Evolutionary conservation across 2,113 vertebrate species (phyloP), one percentile per base, ranked within the genome.

Genomic region (Ophthalmolycus amberensis): DNA sequence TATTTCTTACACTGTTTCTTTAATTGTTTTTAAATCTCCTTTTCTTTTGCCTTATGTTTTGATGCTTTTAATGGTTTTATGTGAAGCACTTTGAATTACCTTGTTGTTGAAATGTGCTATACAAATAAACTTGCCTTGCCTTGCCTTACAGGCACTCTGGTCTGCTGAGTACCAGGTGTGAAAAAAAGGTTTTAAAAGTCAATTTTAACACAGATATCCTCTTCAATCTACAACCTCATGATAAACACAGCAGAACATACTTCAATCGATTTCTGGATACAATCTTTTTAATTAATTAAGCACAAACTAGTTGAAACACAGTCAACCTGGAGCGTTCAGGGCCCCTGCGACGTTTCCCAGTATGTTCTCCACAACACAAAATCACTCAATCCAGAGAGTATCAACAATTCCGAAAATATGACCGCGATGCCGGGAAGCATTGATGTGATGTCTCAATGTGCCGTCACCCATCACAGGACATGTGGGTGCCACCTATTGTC

Each of bases 391-490:
- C 18, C 29, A 32, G 12, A 3, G 3, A 77, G 37, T 4, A 67
- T 16, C 15, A 29, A n/a, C 18, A 32, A 16, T 22, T 29, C 3
- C 54, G 18, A 29, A 62, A 25, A 60, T n/a, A 16, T 25, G 32
- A 32, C 8, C 59, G 34, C 10, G 62, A 64, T 37, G 20, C 34
- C 34, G 34, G 20, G 34, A 18, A 38, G 22, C 38, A 9, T 40
- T 48, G 3, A 7, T 18, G 58, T 12, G 14, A 44, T 29, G 40
- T 65, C 44, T 68, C 63, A 71, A 54, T 25, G 3, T 16, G 40
- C 25, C 11, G 34, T 46, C 67, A 3, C 18, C 11, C 58, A 50
- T 68, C 78, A 79, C 27, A 54, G 25, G 74, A 38, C 54, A 60
- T 62, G 48, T 40, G 27, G 2, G 12, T 59, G 65, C 27, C 29